A percentile compares a stretch with the other conserved stretches of the same genome.
phyloP scores from a whole-genome alignment of 1,140 invertebrate species.

The Globodera rostochiensis region DNA sequence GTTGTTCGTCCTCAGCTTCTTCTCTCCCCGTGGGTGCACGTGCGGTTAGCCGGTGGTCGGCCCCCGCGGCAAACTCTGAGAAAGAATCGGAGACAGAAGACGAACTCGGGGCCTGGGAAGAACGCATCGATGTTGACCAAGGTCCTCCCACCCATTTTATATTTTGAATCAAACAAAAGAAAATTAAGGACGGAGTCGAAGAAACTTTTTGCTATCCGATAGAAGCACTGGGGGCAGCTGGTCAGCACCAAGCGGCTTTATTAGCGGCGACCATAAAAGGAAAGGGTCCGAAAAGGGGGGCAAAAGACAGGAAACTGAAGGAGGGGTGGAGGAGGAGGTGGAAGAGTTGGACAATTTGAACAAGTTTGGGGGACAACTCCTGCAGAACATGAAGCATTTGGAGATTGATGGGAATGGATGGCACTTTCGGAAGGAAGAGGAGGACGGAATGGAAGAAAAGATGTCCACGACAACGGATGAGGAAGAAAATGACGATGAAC shows the following conservation, averaged over 20 bases:
- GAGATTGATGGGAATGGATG: not conserved
- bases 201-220: not conserved
- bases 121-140: not conserved
- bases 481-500: constrained; percentile 12
- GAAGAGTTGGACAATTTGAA: not conserved
- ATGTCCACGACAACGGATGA: constrained; percentile 29
- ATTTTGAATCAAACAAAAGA: not conserved
- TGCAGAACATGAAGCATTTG: constrained; percentile 7
- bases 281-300: not conserved
- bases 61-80: constrained; percentile 3
- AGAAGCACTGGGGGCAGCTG: constrained; percentile 5
- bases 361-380: not conserved
- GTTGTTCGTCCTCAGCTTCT: not conserved
- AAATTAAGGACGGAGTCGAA: constrained; percentile 1
- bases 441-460: constrained; percentile 6
- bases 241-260: constrained; percentile 26
- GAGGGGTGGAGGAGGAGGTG: constrained; percentile 6
- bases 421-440: not conserved
- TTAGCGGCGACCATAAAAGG: not conserved
- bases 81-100: constrained; percentile 3
- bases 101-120: not conserved
- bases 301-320: not conserved
- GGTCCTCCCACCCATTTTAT: not conserved
- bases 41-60: constrained; percentile 18
- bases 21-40: not conserved